Percentiles rank a stretch among this genome's conserved stretches.
Evolutionary conservation across 1,140 invertebrate species (phyloP).

Genomic region (Latrodectus geometricus): DNA sequence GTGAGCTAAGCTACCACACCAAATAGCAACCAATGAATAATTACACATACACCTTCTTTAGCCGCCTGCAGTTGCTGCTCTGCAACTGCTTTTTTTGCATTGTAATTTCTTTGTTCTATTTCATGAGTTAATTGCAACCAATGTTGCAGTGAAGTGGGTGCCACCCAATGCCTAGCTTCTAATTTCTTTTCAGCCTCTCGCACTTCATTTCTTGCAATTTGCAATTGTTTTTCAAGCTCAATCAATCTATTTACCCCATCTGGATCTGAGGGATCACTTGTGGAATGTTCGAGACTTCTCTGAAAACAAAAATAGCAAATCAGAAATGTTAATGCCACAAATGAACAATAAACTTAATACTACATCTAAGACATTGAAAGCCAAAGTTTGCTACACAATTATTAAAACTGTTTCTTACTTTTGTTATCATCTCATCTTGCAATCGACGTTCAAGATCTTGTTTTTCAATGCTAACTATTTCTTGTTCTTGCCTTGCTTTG

Average conservation of each 20-base stretch:
- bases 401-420: background rate
- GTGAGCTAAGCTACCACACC: no score
- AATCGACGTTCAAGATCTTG: slow-evolving; percentile 82
- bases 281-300: background rate
- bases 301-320: background rate
- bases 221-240: slow-evolving; percentile 61
- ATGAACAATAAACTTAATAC: background rate
- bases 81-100: slow-evolving; percentile 85
- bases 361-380: background rate
- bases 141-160: slow-evolving; percentile 85
- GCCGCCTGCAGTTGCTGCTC: slow-evolving; percentile 77
- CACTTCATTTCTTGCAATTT: slow-evolving; percentile 74
- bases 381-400: background rate
- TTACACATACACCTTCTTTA: slow-evolving; percentile 70
- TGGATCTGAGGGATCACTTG: background rate
- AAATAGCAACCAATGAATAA: background rate
- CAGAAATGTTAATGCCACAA: background rate
- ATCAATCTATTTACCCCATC: background rate
- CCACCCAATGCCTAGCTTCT: slow-evolving; percentile 87
- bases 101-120: slow-evolving; percentile 88
- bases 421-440: slow-evolving; percentile 69
- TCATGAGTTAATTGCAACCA: slow-evolving; percentile 96
- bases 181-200: slow-evolving; percentile 88
- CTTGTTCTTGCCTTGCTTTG: slow-evolving; percentile 76
- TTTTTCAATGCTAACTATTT: slow-evolving; percentile 84